Evolutionary conservation across 2,888 invertebrate species (phyloP), one percentile per base, ranked within the genome.

Genomic region (Callyntrura sp.): DNA sequence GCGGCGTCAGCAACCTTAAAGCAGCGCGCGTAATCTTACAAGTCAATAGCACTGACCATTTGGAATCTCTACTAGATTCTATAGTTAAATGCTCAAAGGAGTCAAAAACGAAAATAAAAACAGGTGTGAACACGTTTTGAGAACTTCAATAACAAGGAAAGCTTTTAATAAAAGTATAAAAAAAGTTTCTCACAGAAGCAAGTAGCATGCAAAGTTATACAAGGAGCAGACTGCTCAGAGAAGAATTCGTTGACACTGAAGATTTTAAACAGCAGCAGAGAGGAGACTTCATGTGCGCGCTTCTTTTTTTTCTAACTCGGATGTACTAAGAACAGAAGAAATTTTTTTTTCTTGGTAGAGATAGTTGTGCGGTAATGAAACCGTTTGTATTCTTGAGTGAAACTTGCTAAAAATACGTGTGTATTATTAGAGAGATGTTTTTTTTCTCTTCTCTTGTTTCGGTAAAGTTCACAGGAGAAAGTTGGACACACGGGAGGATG

Each of bases 341-440:
- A n/a, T n/a, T n/a, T n/a, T n/a, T n/a, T n/a, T n/a, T n/a, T n/a
- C n/a, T n/a, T n/a, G n/a, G n/a, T n/a, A n/a, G n/a, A n/a, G 17
- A 65, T 23, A 43, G 51, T 45, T 2, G 23, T 14, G 23, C 84
- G 84, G 78, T 84, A 88, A 88, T 88, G 84, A 65, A 23, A 88
- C 84, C 83, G 76, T 88, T 88, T 65, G 84, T 84, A 88, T 88
- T 88, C 88, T 68, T n/a, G 55, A 17, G 35, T 23, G 1, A 43
- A 81, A 57, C 79, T 81, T 55, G 9, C 12, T 51, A 48, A 76
- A n/a, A 76, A 55, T 76, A 76, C 76, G 76, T 76, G n/a, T n/a
- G 76, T 76, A 20, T 76, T 76, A 76, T 76, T 76, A 51, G 55
- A 76, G 51, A 23, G 28, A 45, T 76, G n/a, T 14, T 76, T 48